Evolutionary conservation across 2,113 vertebrate species (phyloP), one percentile per base, ranked within the genome.

Genomic region (Verasper variegatus): DNA sequence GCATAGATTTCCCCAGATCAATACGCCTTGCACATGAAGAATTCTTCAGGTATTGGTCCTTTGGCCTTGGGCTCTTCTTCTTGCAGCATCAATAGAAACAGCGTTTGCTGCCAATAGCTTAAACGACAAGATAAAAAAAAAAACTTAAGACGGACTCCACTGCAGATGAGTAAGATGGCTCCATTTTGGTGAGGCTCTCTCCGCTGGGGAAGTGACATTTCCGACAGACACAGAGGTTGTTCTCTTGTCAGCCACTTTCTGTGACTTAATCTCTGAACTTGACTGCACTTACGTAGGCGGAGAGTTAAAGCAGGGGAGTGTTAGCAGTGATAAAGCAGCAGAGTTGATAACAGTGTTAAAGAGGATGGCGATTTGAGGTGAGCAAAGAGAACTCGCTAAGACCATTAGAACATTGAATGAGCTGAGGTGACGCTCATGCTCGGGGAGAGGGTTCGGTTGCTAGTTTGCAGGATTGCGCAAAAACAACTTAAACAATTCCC

Each of bases 1-100:
- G 89, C 85, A 90, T 82, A 86, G 86, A 88, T 87, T 87, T 77
- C n/a, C 64, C 17, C 27, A 1, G 64, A 89, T 90, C 89, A 42
- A 92, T 91, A 78, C 2, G 35, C 76, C 65, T 79, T 85, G 68
- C 69, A 74, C 71, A 80, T 81, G 74, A 89, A 80, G 74, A 79
- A 84, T 87, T 87, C 75, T 84, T 81, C 69, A 65, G 45, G 76
- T 86, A 89, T 89, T 62, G 88, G 86, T 62, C 9, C 27, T 54
- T 67, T 65, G 80, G 67, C 78, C 71, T 24, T 1, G 42, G 79
- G 61, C 68, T 74, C 58, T 82, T 62, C 57, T 69, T 72, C 79
- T 54, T 47, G 42, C 45, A 51, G 68, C 68, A 42, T 76, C 81
- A 74, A 72, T 70, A 71, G 61, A 37, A 58, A 47, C 2, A 37